phyloP scores from a whole-genome alignment of 1,140 invertebrate species.

The Leptinotarsa defecta region DNA sequence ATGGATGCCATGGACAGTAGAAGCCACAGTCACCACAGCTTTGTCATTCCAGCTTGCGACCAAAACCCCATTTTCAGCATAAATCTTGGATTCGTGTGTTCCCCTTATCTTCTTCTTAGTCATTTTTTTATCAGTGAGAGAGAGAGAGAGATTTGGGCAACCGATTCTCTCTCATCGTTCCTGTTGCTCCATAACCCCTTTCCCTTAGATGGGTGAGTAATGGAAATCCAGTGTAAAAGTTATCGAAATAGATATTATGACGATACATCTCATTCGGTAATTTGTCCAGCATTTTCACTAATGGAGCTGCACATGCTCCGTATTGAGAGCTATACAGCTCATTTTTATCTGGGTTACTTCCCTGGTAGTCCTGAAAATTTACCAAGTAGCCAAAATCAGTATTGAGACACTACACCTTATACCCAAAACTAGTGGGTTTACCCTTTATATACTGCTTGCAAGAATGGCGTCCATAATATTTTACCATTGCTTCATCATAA shows the following conservation, averaged over 20 bases:
- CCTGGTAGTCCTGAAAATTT: neutral
- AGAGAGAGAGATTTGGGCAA: neutral
- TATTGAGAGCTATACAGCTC: neutral
- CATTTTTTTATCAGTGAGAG: too few relatives aligned
- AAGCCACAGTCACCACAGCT: neutral
- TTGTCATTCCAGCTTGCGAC: neutral
- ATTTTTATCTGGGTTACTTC: neutral
- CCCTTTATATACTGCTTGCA: conserved; percentile 9
- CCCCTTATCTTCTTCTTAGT: neutral
- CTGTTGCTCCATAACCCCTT: neutral
- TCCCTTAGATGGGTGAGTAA: neutral
- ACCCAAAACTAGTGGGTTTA: neutral
- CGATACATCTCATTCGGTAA: neutral
- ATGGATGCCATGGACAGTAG: neutral
- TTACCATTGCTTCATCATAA: conserved; percentile 13
- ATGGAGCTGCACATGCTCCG: neutral
- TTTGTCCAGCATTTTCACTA: neutral
- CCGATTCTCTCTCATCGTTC: neutral
- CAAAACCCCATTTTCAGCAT: neutral
- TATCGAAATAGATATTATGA: neutral
- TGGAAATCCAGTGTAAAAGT: neutral
- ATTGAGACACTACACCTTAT: neutral
- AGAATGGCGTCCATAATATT: neutral
- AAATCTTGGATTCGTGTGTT: neutral
- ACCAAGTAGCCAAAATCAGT: neutral